Percentiles rank a stretch among this genome's conserved stretches.
These are phyloP conservation scores for Melanocharis versteri DNA, from an alignment of 2,113 vertebrate species.

Conservation along the genomic window DNA sequence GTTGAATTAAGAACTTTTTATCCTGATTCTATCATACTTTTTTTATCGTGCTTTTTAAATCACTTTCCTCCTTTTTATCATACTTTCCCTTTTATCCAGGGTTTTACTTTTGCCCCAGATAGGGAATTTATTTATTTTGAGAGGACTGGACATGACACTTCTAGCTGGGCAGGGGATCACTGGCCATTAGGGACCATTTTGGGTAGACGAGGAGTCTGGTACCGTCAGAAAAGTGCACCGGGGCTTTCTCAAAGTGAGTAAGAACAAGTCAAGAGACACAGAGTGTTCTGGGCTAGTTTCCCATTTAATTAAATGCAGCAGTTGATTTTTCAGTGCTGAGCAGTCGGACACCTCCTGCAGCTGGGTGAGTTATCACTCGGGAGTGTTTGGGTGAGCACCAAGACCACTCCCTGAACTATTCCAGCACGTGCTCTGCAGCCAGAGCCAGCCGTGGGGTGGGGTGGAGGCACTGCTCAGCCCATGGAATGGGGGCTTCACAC, in stretches of 20 bases:
- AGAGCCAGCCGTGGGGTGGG: accelerated
- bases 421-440: accelerated
- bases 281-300: too few species aligned
- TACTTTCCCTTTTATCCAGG: background rate
- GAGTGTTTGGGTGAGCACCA: background rate
- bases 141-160: background rate
- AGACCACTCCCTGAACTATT: accelerated
- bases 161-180: background rate
- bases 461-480: background rate
- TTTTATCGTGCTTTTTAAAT: background rate
- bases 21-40: background rate
- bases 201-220: background rate
- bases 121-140: background rate
- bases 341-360: background rate
- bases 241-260: background rate
- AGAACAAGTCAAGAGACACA: background rate
- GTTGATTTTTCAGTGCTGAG: background rate
- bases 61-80: background rate
- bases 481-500: accelerated
- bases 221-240: background rate
- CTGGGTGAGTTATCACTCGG: accelerated
- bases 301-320: background rate
- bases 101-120: background rate
- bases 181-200: background rate
- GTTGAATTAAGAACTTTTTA: slow-evolving; percentile 50